These are phyloP conservation scores for Cebidichthys violaceus DNA, from an alignment of 2,113 vertebrate genomes.

Conservation along the genomic window DNA sequence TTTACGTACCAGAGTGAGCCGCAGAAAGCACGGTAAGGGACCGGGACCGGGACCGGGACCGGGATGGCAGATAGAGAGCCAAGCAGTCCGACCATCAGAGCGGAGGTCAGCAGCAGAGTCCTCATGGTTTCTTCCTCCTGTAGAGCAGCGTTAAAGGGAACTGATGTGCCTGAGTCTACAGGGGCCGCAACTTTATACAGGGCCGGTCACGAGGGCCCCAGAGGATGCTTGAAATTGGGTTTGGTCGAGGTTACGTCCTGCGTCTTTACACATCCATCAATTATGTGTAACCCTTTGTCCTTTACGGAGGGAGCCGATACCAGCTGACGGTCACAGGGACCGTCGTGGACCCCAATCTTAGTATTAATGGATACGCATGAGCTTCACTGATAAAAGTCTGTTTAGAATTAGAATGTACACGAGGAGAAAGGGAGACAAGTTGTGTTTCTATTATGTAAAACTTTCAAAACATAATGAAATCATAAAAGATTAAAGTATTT, in stretches of 20 bases:
- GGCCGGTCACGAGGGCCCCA: not conserved
- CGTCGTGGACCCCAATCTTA: too few relatives aligned
- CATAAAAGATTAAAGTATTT: too few relatives aligned
- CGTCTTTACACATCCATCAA: not conserved
- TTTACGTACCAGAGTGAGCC: not conserved
- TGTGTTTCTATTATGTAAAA: too few relatives aligned
- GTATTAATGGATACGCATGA: too few relatives aligned
- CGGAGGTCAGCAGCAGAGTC: slow-evolving; percentile 1
- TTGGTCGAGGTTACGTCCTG: not conserved
- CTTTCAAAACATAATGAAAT: too few relatives aligned
- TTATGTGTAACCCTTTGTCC: not conserved
- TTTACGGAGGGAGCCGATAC: too few relatives aligned
- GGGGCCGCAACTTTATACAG: not conserved
- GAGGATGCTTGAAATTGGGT: not conserved
- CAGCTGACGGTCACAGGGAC: too few relatives aligned
- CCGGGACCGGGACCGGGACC: not conserved
- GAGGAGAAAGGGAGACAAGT: too few relatives aligned
- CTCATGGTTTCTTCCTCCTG: not conserved
- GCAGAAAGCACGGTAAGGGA: not conserved
- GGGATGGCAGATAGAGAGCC: not conserved
- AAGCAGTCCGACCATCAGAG: not conserved
- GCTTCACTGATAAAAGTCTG: too few relatives aligned
- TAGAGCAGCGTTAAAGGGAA: not conserved
- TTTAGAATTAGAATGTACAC: too few relatives aligned
- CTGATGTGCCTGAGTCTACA: not conserved